Evolutionary conservation across 1,140 invertebrate genomes (phyloP), one percentile per base, ranked within the genome.

Genomic region (Kradibia gibbosae): DNA sequence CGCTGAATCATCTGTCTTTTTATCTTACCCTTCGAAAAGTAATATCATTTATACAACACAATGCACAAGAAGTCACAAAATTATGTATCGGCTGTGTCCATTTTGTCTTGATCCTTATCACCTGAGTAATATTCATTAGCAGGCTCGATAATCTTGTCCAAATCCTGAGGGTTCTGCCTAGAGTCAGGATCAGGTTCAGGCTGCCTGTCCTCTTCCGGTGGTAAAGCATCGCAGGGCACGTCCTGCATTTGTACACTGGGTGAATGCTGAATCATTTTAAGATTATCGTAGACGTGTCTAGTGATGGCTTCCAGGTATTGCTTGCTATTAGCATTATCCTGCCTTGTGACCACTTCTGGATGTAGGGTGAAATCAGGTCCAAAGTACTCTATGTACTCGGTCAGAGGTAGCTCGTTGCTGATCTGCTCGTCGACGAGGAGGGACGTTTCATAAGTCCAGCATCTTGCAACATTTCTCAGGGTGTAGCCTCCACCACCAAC

Each of bases 391-490:
- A 98, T 93, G 88, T 99, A 99, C 89, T 99, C 97, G 13, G 95
- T 97, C 85, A 97, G 97, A 0, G 98, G 98, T 42, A 99, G 91
- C 87, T 99, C 97, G 87, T 98, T 98, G 53, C 95, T 96, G 42
- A 99, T 98, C 62, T 95, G 94, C 87, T 98, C 96, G 86, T 98
- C 97, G 0, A 98, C 94, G 0, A 99, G 91, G 3, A 99, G 91
- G 0, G 98, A 98, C 0, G 99, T 99, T 91, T 99, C 99, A 85
- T 99, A 99, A 0, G 99, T 99, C 99, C 99, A 99, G 89, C 98
- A 99, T 62, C 99, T 92, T 0, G 99, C 98, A 0, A 99, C 99
- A 89, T 99, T 99, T 74, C 98, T 93, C 10, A 99, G 92, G 0
- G 98, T 99, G 88, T 99, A 99, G 82, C 98, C 98, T 36, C 98